phyloP scores from a whole-genome alignment of 1,140 invertebrate genomes.

The Telenomus remus region DNA sequence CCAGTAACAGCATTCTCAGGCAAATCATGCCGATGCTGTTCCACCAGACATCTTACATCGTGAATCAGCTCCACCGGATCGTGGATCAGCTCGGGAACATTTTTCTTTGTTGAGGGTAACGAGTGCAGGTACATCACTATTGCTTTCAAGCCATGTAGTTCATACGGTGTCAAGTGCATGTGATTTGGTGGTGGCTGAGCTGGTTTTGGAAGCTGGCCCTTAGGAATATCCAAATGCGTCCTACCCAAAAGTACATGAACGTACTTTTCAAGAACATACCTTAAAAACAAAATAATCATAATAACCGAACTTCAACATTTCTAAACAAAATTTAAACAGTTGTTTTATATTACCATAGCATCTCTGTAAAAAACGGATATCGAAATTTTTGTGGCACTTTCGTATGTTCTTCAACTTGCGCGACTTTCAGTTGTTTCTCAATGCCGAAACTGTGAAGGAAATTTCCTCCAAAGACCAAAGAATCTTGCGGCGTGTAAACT shows the following conservation, averaged over 20 bases:
- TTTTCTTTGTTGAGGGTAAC: conserved; percentile 91
- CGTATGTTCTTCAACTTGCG: conserved; percentile 95
- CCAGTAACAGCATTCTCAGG: conserved; percentile 89
- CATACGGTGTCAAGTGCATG: conserved; percentile 86
- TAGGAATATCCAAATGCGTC: conserved; percentile 82
- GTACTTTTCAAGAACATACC: conserved; percentile 95
- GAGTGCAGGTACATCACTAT: conserved; percentile 94
- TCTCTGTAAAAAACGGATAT: conserved; percentile 98
- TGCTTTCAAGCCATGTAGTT: conserved; percentile 91
- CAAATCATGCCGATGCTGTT: conserved; percentile 91
- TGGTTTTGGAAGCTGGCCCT: conserved; percentile 63
- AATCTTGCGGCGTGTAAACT: conserved; percentile 96
- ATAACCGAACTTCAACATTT: too few relatives aligned
- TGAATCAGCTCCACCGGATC: conserved; percentile 92
- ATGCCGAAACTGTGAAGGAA: conserved; percentile 96
- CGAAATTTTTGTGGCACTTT: conserved; percentile 97
- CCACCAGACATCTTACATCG: conserved; percentile 90
- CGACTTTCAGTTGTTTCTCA: conserved; percentile 89
- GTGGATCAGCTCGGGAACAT: conserved; percentile 91
- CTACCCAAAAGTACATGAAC: conserved; percentile 90
- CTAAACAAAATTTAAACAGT: too few relatives aligned
- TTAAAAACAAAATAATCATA: conserved; percentile 34
- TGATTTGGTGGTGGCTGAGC: conserved; percentile 76
- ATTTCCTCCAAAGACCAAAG: conserved; percentile 98
- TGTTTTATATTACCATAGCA: conserved; percentile 90